Evolutionary conservation across 2,888 invertebrate species (phyloP).

Genomic region (Pammene aurita): DNA sequence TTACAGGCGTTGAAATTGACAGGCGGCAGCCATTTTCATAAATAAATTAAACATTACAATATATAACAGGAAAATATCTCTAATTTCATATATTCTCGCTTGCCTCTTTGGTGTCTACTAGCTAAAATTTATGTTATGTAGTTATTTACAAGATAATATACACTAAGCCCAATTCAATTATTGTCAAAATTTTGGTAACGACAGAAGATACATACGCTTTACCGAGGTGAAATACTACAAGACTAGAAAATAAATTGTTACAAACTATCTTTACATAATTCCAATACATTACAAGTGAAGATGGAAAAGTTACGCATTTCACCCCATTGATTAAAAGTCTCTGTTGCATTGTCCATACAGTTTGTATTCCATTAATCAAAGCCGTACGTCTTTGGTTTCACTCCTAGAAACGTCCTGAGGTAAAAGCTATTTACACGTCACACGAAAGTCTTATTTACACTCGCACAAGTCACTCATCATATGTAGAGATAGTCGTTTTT

Average conservation of each 20-base stretch:
- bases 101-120: slow-evolving; percentile 83
- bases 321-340: slow-evolving; percentile 9
- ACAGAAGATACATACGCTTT: slow-evolving; percentile 39
- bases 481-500: slow-evolving; percentile 80
- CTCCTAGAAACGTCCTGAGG: slow-evolving; percentile 51
- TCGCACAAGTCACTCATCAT: slow-evolving; percentile 64
- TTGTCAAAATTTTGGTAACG: slow-evolving; percentile 46
- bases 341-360: slow-evolving; percentile 23
- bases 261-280: slow-evolving; percentile 36
- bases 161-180: slow-evolving; percentile 42
- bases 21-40: slow-evolving; percentile 52
- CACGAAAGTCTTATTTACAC: slow-evolving; percentile 65
- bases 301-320: slow-evolving; percentile 30
- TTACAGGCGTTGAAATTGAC: slow-evolving; percentile 65
- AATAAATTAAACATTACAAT: slow-evolving; percentile 80
- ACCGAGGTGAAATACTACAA: slow-evolving; percentile 47
- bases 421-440: slow-evolving; percentile 68
- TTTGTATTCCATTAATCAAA: slow-evolving; percentile 49
- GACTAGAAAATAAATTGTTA: slow-evolving; percentile 49
- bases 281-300: slow-evolving; percentile 33
- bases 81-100: slow-evolving; percentile 64
- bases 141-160: slow-evolving; percentile 53
- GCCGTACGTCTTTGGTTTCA: slow-evolving; percentile 75
- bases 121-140: slow-evolving; percentile 66
- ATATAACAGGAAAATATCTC: slow-evolving; percentile 78